These are phyloP conservation scores for Dicentrarchus labrax DNA, from an alignment of 2,113 vertebrate genomes.

Conservation along the genomic window DNA sequence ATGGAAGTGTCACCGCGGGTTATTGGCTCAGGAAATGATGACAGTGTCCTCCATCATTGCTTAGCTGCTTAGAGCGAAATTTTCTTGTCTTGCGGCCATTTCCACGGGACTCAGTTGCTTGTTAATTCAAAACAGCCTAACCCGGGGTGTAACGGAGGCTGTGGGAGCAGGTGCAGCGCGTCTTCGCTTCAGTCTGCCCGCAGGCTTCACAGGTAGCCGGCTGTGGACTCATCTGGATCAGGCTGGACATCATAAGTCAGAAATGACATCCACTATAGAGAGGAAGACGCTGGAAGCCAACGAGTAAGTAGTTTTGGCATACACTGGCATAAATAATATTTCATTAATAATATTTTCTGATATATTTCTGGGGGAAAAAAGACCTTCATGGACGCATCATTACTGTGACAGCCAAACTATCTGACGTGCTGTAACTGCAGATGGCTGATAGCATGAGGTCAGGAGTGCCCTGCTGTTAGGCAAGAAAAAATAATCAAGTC, in stretches of 20 bases:
- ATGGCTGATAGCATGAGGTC: slow-evolving; percentile 8
- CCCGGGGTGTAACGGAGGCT: neutral
- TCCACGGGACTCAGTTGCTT: neutral
- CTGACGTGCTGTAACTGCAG: neutral
- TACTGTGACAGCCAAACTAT: neutral
- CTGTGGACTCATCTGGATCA: slow-evolving; percentile 24
- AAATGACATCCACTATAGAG: slow-evolving; percentile 95
- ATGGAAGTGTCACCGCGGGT: slow-evolving; percentile 55
- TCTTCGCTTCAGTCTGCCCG: neutral
- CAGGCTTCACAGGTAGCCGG: slow-evolving; percentile 16
- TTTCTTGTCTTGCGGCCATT: slow-evolving; percentile 50
- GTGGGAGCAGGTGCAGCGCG: slow-evolving; percentile 72
- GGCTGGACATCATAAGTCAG: slow-evolving; percentile 55
- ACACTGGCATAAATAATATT: neutral
- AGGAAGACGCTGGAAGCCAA: slow-evolving; percentile 95
- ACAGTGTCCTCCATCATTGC: slow-evolving; percentile 64
- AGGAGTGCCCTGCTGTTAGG: neutral
- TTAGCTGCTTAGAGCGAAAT: slow-evolving; percentile 28
- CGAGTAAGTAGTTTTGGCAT: slow-evolving; percentile 89
- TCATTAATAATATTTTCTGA: no score
- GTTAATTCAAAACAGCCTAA: neutral
- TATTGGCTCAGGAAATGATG: slow-evolving; percentile 74
- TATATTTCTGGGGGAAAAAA: no score
- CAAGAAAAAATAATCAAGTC: neutral
- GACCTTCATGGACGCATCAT: neutral